phyloP scores from a whole-genome alignment of 2,888 invertebrate genomes.

The Trachelus stipa region DNA sequence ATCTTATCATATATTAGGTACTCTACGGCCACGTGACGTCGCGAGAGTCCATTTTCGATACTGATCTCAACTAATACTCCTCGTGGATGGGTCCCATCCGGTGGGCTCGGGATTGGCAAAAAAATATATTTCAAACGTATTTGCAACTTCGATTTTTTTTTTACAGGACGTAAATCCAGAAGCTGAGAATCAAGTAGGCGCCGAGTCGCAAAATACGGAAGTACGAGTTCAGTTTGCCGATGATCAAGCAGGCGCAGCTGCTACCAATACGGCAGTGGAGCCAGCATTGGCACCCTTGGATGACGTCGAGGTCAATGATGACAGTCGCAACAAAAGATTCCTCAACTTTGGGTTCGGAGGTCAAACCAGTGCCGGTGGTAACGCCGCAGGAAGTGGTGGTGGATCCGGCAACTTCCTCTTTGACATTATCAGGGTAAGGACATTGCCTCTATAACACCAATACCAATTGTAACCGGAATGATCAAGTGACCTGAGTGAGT shows the following conservation, averaged over 20 bases:
- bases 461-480: not conserved
- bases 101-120: not conserved
- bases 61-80: not conserved
- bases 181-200: conserved; percentile 64
- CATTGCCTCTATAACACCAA: not conserved
- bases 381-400: conserved; percentile 67
- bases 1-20: not conserved
- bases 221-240: conserved; percentile 73
- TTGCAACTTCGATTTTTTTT: not conserved
- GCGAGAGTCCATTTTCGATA: not conserved
- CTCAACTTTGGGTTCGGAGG: conserved; percentile 73
- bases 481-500: conserved; percentile 3
- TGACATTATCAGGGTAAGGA: conserved; percentile 81
- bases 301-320: conserved; percentile 80
- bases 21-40: not conserved
- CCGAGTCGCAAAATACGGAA: conserved; percentile 74
- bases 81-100: not conserved
- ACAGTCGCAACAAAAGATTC: conserved; percentile 86
- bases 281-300: conserved; percentile 79
- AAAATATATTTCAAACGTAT: not conserved
- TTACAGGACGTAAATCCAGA: conserved; percentile 58
- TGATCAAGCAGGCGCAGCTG: conserved; percentile 65
- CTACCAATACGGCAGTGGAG: conserved; percentile 74
- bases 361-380: conserved; percentile 59
- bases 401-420: conserved; percentile 91